Conservation (phyloP, 2,113 vertebrate genomes). For the Dasyprocta punctata region DNA sequence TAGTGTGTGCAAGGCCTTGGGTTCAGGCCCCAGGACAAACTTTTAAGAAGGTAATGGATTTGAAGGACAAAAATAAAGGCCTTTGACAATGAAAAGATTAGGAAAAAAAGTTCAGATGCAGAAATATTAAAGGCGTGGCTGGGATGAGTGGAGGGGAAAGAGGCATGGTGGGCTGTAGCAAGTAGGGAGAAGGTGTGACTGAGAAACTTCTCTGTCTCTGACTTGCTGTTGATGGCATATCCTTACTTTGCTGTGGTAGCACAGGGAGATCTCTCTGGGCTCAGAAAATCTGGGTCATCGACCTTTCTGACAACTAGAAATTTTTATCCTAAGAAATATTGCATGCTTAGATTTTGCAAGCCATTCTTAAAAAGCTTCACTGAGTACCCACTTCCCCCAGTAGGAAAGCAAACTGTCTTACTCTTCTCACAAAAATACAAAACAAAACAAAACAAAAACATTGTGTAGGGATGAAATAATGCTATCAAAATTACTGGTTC, state of each 20-base stretch:
- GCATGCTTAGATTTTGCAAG: neutral
- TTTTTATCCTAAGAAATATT: neutral
- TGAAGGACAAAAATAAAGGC: conserved; percentile 12
- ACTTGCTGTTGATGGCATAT: neutral
- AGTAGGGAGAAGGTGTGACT: neutral
- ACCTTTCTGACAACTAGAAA: neutral
- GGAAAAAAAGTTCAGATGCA: conserved; percentile 10
- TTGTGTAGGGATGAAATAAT: conserved; percentile 16
- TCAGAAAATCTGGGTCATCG: neutral
- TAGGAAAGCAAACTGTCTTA: neutral
- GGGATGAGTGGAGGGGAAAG: neutral
- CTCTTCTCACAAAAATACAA: neutral
- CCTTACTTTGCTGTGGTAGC: neutral
- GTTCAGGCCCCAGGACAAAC: neutral
- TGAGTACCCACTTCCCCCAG: neutral
- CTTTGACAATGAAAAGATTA: conserved; percentile 24
- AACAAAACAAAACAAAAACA: neutral
- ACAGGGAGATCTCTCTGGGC: neutral
- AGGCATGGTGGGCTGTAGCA: neutral
- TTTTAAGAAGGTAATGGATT: neutral
- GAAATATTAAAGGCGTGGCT: neutral
- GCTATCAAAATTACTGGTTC: no score
- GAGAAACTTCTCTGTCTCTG: neutral
- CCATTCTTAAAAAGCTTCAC: neutral
- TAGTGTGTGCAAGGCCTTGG: neutral